Evolutionary conservation across 2,797 vertebrate genomes (phyloP), one percentile per base, ranked within the genome.

Genomic region (Zalophus californianus): DNA sequence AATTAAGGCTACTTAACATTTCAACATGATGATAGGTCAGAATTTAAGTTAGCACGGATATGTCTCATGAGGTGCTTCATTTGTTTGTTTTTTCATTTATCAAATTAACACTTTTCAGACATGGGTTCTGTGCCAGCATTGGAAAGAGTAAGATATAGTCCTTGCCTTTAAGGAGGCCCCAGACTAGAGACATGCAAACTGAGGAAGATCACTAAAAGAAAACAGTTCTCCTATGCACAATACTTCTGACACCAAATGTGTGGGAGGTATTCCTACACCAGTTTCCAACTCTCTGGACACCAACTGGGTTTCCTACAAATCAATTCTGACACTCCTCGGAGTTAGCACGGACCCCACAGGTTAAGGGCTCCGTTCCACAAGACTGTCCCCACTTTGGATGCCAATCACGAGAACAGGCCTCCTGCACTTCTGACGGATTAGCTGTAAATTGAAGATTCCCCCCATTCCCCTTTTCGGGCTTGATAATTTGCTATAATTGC

Each of bases 1-100:
- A 94, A 95, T 38, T 44, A 90, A 96, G 41, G 41, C 73, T 73
- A 54, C 48, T 56, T 85, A n/a, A 32, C 56, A 27, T 75, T 95
- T 93, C 35, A 50, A 83, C 27, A 35, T 70, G 29, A 52, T 20
- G 9, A 41, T 50, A 21, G 38, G 32, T 75, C 25, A 93, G 56
- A 83, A 68, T 82, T 94, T 88, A 86, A 80, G 60, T 56, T 78
- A 94, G 38, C n/a, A 75, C 29, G 35, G 56, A 32, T 15, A 7
- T 7, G 5, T 75, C 72, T 84, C 44, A 0, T 38, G 91, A 88
- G 41, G 16, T 62, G 3, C 13, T 78, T 77, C 44, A 56, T 77
- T 48, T 90, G 27, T 80, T 77, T 83, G n/a, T 82, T 87, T 66
- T 52, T 75, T 66, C 48, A 72, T 75, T 93, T 52, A 80, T n/a